Conservation (phyloP, 2,888 invertebrate genomes). For the Eucera pruinosa region DNA sequence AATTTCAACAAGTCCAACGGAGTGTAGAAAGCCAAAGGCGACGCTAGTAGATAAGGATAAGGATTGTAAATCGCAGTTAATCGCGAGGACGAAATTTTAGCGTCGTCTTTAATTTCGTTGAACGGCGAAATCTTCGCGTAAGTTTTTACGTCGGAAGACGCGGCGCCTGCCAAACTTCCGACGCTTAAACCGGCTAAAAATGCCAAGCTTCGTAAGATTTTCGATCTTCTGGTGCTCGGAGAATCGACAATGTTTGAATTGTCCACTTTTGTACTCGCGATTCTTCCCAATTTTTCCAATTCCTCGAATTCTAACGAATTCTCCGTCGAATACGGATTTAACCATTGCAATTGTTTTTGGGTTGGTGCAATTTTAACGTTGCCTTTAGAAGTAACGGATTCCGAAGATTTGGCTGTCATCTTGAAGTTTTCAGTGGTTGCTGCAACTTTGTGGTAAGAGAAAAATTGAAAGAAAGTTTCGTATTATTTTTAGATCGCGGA, state of each 20-base stretch:
- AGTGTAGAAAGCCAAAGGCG: conserved; percentile 54
- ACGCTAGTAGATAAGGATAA: conserved; percentile 60
- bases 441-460: conserved; percentile 15
- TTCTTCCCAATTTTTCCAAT: conserved; percentile 7
- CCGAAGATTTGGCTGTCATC: neutral
- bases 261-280: neutral
- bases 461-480: no score
- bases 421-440: conserved; percentile 1
- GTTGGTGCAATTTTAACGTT: conserved; percentile 1
- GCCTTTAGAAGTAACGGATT: neutral
- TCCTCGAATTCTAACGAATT: conserved; percentile 9
- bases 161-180: conserved; percentile 61
- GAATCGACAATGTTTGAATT: neutral
- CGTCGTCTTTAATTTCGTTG: conserved; percentile 55
- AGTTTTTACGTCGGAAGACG: conserved; percentile 48
- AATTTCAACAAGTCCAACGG: conserved; percentile 54
- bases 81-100: conserved; percentile 68
- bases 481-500: no score
- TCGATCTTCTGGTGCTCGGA: conserved; percentile 69
- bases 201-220: conserved; percentile 76
- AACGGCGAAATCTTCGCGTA: conserved; percentile 42
- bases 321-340: neutral
- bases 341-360: neutral
- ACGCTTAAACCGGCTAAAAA: conserved; percentile 77
- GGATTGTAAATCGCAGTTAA: conserved; percentile 77